These are phyloP conservation scores for Drosophila lacicola DNA, from an alignment of 2,888 invertebrate genomes.

Conservation along the genomic window DNA sequence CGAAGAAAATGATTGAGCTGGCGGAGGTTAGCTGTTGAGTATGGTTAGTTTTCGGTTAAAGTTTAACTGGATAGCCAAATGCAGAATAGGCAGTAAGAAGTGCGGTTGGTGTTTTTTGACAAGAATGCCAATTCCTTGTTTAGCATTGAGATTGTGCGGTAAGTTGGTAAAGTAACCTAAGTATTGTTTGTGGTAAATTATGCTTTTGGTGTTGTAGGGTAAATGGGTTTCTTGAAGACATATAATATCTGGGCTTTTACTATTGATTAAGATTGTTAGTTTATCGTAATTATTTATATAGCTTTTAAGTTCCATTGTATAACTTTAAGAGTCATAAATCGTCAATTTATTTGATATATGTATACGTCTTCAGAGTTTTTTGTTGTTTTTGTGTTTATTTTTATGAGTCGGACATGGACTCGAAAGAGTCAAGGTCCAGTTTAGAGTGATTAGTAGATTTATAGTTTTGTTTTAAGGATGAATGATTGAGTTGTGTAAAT, in stretches of 20 bases:
- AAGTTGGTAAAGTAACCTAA: background rate
- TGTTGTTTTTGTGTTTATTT: too few relatives aligned
- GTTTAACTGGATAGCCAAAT: background rate
- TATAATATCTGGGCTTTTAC: background rate
- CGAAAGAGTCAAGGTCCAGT: too few relatives aligned
- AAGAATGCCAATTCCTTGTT: conserved; percentile 1
- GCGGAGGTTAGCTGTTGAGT: background rate
- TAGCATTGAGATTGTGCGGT: background rate
- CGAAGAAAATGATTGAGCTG: background rate
- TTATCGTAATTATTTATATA: background rate
- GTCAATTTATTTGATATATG: background rate
- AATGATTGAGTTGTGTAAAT: too few relatives aligned
- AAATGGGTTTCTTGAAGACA: background rate
- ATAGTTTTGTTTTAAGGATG: too few relatives aligned
- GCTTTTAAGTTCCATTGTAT: conserved; percentile 1
- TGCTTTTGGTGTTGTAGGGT: background rate
- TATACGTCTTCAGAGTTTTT: too few relatives aligned
- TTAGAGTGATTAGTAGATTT: too few relatives aligned
- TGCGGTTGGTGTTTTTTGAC: background rate
- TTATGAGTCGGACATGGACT: too few relatives aligned
- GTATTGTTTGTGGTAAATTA: background rate
- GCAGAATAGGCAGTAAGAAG: background rate
- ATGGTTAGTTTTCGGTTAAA: conserved; percentile 1
- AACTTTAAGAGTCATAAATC: background rate
- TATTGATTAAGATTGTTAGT: conserved; percentile 1